Conservation (phyloP, 2,797 vertebrate species). For the Meda fulgida region DNA sequence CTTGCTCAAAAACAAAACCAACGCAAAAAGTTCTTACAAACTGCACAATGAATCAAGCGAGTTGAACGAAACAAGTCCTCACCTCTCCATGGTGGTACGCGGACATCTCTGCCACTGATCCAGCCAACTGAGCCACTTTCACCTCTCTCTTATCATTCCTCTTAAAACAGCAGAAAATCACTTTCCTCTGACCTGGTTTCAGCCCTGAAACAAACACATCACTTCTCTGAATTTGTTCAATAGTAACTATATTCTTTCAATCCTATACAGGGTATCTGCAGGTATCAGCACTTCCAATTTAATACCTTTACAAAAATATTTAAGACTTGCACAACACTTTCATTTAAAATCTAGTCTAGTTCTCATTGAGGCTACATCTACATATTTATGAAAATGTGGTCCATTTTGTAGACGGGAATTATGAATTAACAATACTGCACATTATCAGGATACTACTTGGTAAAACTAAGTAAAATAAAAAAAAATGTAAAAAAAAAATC, state of each 20-base stretch:
- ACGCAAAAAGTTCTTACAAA: not conserved
- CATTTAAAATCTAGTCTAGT: too few relatives aligned
- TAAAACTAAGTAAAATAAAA: too few relatives aligned
- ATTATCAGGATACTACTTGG: too few relatives aligned
- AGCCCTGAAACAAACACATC: conserved; percentile 78
- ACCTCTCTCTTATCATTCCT: conserved; percentile 97
- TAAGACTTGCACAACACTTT: too few relatives aligned
- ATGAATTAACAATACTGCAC: too few relatives aligned
- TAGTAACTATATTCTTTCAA: not conserved
- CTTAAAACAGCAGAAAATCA: conserved; percentile 94
- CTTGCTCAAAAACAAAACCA: not conserved
- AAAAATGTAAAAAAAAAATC: too few relatives aligned
- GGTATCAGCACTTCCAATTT: too few relatives aligned
- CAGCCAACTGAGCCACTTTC: conserved; percentile 97
- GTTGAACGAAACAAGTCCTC: not conserved
- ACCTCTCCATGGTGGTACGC: conserved; percentile 99
- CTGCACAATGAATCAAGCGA: not conserved
- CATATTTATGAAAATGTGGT: too few relatives aligned
- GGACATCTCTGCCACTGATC: conserved; percentile 98
- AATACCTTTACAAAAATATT: too few relatives aligned
- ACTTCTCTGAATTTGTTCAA: not conserved
- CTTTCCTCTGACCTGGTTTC: conserved; percentile 98
- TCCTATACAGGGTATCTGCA: not conserved
- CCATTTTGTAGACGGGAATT: too few relatives aligned
- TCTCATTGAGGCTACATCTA: too few relatives aligned